A percentile compares a stretch with the other conserved stretches of the same genome.
Evolutionary conservation across 2,888 invertebrate genomes (phyloP).

Genomic region (Eupithecia insigniata): DNA sequence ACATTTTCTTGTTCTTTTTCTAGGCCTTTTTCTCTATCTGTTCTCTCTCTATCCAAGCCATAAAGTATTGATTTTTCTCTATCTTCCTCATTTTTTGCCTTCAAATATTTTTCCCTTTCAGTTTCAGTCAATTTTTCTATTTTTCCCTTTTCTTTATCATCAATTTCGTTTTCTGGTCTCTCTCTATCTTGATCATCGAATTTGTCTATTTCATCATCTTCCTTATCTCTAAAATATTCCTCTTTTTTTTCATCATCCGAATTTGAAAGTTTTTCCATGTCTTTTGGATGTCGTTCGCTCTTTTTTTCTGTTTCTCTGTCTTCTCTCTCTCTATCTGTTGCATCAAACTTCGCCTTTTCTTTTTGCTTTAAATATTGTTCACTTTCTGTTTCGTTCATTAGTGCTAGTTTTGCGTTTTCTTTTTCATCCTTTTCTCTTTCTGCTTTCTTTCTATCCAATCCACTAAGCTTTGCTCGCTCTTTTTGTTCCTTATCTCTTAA

Average conservation of each 20-base stretch:
- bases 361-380: neutral
- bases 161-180: too few species aligned
- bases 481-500: neutral
- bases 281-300: too few species aligned
- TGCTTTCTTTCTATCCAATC: neutral
- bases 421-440: neutral
- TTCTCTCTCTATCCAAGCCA: neutral
- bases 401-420: too few species aligned
- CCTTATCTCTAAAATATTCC: too few species aligned
- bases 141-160: neutral
- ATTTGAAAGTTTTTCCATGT: neutral
- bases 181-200: too few species aligned
- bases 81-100: neutral
- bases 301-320: neutral
- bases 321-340: neutral
- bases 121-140: too few species aligned
- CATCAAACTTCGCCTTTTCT: neutral
- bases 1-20: too few species aligned
- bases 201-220: too few species aligned
- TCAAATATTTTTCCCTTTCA: neutral
- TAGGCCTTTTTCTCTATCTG: neutral
- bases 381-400: neutral
- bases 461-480: too few species aligned
- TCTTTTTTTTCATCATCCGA: neutral
- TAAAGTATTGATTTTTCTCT: neutral